These are phyloP conservation scores for Ptychodera flava DNA, from an alignment of 35 echinoderm and acorn worm genomes.

Conservation along the genomic window DNA sequence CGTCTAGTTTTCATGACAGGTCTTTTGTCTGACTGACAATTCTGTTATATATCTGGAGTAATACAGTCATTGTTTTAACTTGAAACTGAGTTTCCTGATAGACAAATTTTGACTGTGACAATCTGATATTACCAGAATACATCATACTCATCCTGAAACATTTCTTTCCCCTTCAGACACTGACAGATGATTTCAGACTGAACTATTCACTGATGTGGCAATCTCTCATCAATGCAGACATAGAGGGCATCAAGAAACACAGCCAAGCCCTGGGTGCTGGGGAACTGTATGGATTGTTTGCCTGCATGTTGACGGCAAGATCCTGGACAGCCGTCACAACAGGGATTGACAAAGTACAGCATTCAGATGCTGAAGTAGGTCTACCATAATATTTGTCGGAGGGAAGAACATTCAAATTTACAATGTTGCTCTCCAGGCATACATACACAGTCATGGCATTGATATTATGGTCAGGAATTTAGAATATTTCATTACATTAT, in stretches of 20 bases:
- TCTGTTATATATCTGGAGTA: too few species aligned
- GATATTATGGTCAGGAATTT: not conserved
- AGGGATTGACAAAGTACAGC: slow-evolving; percentile 73
- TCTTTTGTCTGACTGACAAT: too few species aligned
- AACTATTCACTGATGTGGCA: slow-evolving; percentile 90
- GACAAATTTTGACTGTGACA: too few species aligned
- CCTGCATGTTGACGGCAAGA: slow-evolving; percentile 92
- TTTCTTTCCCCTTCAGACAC: slow-evolving; percentile 44
- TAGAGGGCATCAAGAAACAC: slow-evolving; percentile 85
- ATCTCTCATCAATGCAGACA: slow-evolving; percentile 72
- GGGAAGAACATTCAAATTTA: too few species aligned
- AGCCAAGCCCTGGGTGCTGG: slow-evolving; percentile 78
- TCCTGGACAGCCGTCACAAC: slow-evolving; percentile 71
- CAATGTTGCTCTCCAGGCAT: too few species aligned
- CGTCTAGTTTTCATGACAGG: too few species aligned
- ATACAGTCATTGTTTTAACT: too few species aligned
- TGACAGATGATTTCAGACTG: slow-evolving; percentile 87
- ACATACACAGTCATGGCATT: too few species aligned
- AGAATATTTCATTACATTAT: not conserved
- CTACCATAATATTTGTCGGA: not conserved
- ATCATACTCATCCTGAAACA: too few species aligned
- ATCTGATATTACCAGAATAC: too few species aligned
- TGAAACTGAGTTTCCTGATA: too few species aligned
- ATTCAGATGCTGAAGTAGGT: slow-evolving; percentile 63
- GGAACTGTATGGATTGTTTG: slow-evolving; percentile 90